Percentiles rank a stretch among this genome's conserved stretches.
Evolutionary conservation across 2,888 invertebrate species (phyloP).

Genomic region (Protodeltote pygarga): DNA sequence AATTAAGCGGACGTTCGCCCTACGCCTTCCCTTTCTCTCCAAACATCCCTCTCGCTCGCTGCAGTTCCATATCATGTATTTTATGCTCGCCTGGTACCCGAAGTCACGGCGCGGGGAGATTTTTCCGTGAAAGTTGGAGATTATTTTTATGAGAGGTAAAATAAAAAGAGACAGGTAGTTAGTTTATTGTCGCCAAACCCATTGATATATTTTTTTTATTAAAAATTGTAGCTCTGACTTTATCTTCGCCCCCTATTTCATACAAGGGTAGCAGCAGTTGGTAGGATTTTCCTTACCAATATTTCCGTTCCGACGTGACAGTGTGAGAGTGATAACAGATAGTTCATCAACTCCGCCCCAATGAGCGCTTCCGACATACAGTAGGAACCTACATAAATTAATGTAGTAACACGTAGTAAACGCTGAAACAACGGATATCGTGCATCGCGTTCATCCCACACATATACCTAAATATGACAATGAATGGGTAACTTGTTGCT

Average conservation of each 20-base stretch:
- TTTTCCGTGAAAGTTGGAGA: slow-evolving; percentile 62
- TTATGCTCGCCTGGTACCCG: slow-evolving; percentile 60
- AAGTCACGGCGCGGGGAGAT: slow-evolving; percentile 72
- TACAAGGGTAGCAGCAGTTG: slow-evolving; percentile 36
- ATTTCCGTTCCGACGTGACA: slow-evolving; percentile 2
- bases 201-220: slow-evolving; percentile 4
- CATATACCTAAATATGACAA: too few relatives aligned
- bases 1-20: slow-evolving; percentile 41
- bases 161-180: slow-evolving; percentile 23
- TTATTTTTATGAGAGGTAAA: slow-evolving; percentile 34
- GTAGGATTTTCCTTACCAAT: background rate
- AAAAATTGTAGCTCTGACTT: slow-evolving; percentile 35
- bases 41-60: slow-evolving; percentile 21
- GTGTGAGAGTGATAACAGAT: slow-evolving; percentile 43
- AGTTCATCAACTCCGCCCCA: slow-evolving; percentile 36
- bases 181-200: background rate
- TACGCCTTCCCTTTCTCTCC: slow-evolving; percentile 14
- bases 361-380: slow-evolving; percentile 15
- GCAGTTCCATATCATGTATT: slow-evolving; percentile 21
- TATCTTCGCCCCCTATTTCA: slow-evolving; percentile 32
- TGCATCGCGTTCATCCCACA: background rate
- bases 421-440: background rate
- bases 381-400: too few relatives aligned
- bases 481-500: too few relatives aligned
- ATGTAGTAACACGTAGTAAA: slow-evolving; percentile 4